phyloP scores from a whole-genome alignment of 2,797 vertebrate genomes.

The Cetoscarus ocellatus region DNA sequence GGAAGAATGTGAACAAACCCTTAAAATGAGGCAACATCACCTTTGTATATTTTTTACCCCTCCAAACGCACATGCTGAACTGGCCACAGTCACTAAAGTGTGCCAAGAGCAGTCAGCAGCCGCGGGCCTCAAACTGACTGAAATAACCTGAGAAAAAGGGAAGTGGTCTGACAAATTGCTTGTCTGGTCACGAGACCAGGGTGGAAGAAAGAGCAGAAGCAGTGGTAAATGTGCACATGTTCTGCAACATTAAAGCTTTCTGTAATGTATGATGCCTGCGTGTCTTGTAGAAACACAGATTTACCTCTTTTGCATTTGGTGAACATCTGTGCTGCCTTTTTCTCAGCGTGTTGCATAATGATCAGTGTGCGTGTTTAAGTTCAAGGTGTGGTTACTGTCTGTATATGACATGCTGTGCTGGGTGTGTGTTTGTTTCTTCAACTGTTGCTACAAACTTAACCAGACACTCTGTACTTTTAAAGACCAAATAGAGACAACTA shows the following conservation, averaged over 20 bases:
- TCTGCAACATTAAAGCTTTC: constrained; percentile 1
- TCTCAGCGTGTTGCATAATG: constrained; percentile 2
- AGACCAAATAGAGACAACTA: not conserved
- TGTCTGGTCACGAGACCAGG: constrained; percentile 54
- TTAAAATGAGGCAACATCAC: not conserved
- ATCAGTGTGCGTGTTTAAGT: constrained; percentile 25
- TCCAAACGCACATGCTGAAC: constrained; percentile 49
- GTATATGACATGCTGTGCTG: constrained; percentile 5
- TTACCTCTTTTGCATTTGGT: not conserved
- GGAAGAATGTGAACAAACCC: not conserved
- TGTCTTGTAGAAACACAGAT: not conserved
- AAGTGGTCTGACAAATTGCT: constrained; percentile 47
- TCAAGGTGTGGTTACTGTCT: constrained; percentile 37
- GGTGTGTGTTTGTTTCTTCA: constrained; percentile 8
- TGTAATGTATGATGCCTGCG: not conserved
- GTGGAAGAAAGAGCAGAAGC: constrained; percentile 34
- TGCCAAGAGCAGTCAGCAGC: constrained; percentile 55
- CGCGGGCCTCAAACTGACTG: constrained; percentile 35
- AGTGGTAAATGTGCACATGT: not conserved
- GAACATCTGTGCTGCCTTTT: not conserved
- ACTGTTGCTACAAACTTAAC: not conserved
- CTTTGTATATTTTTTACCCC: constrained; percentile 8
- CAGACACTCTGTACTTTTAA: not conserved
- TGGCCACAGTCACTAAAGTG: constrained; percentile 7
- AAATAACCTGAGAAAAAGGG: constrained; percentile 64